Evolutionary conservation across 1,140 invertebrate genomes (phyloP), one percentile per base, ranked within the genome.

Genomic region (Pseudomyrmex gracilis): DNA sequence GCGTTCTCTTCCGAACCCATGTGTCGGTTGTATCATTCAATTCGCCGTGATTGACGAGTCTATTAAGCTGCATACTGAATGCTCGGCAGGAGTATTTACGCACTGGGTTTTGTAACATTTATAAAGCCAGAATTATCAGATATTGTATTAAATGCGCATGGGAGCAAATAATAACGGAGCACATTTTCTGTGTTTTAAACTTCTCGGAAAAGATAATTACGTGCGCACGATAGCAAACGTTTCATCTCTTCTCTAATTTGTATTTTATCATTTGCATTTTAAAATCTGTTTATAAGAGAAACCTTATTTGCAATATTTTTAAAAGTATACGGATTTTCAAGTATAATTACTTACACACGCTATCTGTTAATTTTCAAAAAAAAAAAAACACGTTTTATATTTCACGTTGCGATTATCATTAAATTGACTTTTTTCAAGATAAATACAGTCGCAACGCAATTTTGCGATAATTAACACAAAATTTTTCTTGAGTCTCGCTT

Each of bases 1-100:
- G 9, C 71, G 17, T 1, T 45, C 45, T 9, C 47, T 55, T 53
- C 51, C 61, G 34, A 34, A 20, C 43, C 20, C 61, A 13, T 60
- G 43, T 66, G 68, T 77, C 78, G 51, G 86, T 88, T 77, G 83
- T 85, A 88, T 87, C 84, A 88, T 88, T 85, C 76, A 77, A 85
- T 85, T 76, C 86, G 71, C 71, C 60, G 84, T 88, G 87, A 88
- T 88, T 88, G 87, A 88, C 87, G 87, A 88, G 87, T 88, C 86
- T 88, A 88, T 88, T 88, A 88, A 88, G 86, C 83, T 77, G 83
- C 77, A 76, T 82, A 87, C 73, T 82, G 82, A 87, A 85, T 85
- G 74, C 82, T 67, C 78, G 70, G 63, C 57, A 76, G 76, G 63
- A 88, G 84, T 66, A 87, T 85, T 76, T 82, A 87, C 85, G 80